Conservation (phyloP, 2,888 invertebrate species). For the Tholera decimalis region DNA sequence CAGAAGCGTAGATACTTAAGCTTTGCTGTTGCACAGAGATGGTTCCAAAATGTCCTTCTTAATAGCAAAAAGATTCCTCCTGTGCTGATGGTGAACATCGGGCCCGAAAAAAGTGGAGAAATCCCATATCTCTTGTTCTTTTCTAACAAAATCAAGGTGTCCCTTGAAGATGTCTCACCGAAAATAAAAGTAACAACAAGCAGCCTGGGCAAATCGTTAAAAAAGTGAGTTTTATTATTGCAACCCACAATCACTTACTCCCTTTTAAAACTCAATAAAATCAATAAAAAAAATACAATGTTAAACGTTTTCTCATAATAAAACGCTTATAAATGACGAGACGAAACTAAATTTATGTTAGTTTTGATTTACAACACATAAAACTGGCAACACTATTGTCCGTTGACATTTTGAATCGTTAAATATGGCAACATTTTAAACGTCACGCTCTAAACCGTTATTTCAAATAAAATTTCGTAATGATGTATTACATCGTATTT, state of each 20-base stretch:
- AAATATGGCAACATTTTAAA: constrained; percentile 86
- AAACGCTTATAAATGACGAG: constrained; percentile 71
- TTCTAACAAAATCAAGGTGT: too few relatives aligned
- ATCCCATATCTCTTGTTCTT: too few relatives aligned
- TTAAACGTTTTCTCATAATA: constrained; percentile 77
- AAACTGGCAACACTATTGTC: constrained; percentile 85
- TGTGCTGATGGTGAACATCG: too few relatives aligned
- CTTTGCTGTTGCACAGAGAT: too few relatives aligned
- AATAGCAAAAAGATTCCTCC: too few relatives aligned
- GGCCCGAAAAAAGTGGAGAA: too few relatives aligned
- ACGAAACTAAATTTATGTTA: constrained; percentile 80
- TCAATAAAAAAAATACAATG: constrained; percentile 55
- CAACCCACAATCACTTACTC: constrained; percentile 24
- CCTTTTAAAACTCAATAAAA: constrained; percentile 55
- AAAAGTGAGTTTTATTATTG: not conserved
- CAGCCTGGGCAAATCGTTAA: not conserved
- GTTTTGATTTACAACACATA: constrained; percentile 84
- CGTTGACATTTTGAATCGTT: constrained; percentile 83
- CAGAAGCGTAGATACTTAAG: too few relatives aligned
- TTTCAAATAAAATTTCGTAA: constrained; percentile 79
- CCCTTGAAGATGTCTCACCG: too few relatives aligned
- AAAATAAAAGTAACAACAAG: not conserved
- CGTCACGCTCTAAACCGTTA: constrained; percentile 86
- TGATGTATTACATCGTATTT: constrained; percentile 73
- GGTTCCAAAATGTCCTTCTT: too few relatives aligned